phyloP scores from a whole-genome alignment of 2,113 vertebrate species.

The Rattus rattus region DNA sequence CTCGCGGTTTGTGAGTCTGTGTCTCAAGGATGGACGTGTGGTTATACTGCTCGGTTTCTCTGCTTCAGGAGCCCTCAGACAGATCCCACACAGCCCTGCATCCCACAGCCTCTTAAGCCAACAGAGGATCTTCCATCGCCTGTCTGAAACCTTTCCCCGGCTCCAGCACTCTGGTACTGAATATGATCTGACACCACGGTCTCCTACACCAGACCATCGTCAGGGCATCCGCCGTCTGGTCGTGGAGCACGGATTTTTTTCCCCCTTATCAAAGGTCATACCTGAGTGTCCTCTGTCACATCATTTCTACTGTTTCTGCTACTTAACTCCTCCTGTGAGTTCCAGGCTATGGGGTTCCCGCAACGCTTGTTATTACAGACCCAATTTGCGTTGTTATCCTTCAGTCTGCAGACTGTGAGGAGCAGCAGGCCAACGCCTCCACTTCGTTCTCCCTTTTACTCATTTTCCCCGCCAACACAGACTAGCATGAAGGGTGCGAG shows the following conservation, averaged over 20 bases:
- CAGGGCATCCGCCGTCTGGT: background rate
- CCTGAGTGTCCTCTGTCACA: background rate
- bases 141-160: background rate
- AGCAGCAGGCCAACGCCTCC: background rate
- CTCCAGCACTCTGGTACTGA: background rate
- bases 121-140: background rate
- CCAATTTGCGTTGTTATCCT: background rate
- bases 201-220: background rate
- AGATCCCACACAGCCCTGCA: background rate
- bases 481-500: background rate
- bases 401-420: background rate
- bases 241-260: background rate
- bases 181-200: background rate
- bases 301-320: background rate
- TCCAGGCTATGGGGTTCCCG: background rate
- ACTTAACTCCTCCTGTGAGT: background rate
- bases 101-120: background rate
- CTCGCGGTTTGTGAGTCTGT: background rate
- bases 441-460: background rate
- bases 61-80: background rate
- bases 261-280: background rate
- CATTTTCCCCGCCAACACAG: background rate
- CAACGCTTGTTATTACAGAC: background rate
- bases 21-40: background rate
- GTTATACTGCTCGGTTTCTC: background rate